These are phyloP conservation scores for Petrocephalus zakoni DNA, from an alignment of 2,113 vertebrate genomes.

Conservation along the genomic window DNA sequence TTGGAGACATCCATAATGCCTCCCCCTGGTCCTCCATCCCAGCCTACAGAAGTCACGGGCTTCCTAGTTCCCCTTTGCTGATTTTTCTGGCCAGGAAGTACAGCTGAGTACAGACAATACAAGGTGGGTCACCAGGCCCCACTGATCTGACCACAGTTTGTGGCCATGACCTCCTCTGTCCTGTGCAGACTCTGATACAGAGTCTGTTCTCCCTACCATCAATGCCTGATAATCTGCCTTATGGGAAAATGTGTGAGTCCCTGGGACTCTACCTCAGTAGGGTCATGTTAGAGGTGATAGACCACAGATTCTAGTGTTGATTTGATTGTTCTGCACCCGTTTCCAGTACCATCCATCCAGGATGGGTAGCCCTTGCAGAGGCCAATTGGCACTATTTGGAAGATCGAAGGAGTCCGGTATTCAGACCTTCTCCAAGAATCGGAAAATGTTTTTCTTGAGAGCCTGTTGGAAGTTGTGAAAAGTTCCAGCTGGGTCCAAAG, in stretches of 20 bases:
- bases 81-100: background rate
- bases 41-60: background rate
- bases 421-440: background rate
- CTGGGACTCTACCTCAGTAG: background rate
- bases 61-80: background rate
- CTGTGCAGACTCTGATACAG: slow-evolving; percentile 10
- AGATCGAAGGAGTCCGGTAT: background rate
- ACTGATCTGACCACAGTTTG: background rate
- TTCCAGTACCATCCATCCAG: background rate
- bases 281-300: background rate
- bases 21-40: background rate
- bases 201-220: background rate
- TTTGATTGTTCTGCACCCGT: background rate
- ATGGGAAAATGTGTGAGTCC: background rate
- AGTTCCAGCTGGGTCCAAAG: background rate
- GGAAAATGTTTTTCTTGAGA: background rate
- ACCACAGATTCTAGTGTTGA: slow-evolving; percentile 21
- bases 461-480: background rate
- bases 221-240: background rate
- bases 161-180: background rate
- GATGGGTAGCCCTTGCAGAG: background rate
- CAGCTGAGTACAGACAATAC: background rate
- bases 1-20: background rate
- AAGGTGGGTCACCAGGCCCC: background rate
- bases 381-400: background rate